phyloP scores from a whole-genome alignment of 2,888 invertebrate genomes.

The Epinotia ramella region DNA sequence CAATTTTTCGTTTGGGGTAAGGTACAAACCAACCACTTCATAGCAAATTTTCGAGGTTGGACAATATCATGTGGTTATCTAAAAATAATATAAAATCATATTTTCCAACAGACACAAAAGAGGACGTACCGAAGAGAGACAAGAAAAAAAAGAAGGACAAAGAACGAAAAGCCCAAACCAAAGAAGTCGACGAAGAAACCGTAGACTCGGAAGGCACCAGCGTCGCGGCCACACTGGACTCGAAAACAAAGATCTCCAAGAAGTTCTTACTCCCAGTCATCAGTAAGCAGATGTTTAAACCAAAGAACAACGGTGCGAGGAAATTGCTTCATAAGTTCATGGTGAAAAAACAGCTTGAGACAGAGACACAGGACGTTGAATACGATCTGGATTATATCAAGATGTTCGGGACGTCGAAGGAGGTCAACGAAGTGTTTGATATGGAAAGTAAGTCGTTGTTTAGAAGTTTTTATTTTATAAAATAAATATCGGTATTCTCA shows the following conservation, averaged over 20 bases:
- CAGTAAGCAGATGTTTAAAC: slow-evolving; percentile 53
- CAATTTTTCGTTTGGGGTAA: too few species aligned
- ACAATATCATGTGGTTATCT: neutral
- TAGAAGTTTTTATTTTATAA: slow-evolving; percentile 5
- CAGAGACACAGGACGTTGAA: slow-evolving; percentile 21
- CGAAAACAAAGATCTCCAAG: slow-evolving; percentile 53
- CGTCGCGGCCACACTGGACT: slow-evolving; percentile 52
- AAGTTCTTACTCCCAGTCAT: slow-evolving; percentile 64
- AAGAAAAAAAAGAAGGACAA: slow-evolving; percentile 51
- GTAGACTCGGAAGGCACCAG: neutral
- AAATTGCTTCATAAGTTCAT: slow-evolving; percentile 58
- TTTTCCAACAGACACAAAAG: slow-evolving; percentile 53
- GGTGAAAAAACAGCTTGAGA: slow-evolving; percentile 40
- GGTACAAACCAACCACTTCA: too few species aligned
- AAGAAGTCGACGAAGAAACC: slow-evolving; percentile 34
- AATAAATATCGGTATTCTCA: neutral
- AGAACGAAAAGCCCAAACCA: slow-evolving; percentile 46
- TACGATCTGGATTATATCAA: slow-evolving; percentile 61
- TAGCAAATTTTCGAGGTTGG: too few species aligned
- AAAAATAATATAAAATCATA: neutral
- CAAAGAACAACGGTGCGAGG: slow-evolving; percentile 50
- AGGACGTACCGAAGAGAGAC: slow-evolving; percentile 49
- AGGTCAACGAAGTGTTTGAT: slow-evolving; percentile 73
- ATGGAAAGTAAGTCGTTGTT: slow-evolving; percentile 67
- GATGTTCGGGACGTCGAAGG: slow-evolving; percentile 72